Evolutionary conservation across 2,888 invertebrate genomes (phyloP), one percentile per base, ranked within the genome.

Genomic region (Diplazon laetatorius): DNA sequence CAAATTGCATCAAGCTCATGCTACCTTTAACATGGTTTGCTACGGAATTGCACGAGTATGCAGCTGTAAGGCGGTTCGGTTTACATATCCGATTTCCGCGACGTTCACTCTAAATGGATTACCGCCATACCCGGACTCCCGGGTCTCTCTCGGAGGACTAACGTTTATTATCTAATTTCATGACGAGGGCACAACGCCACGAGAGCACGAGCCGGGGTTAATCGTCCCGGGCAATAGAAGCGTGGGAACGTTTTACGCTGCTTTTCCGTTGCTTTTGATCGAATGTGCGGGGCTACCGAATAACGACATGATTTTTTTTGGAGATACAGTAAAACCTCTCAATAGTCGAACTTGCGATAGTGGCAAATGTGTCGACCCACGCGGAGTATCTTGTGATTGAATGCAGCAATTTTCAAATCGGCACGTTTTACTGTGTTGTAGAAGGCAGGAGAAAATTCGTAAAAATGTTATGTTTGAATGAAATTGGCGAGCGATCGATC

Each of bases 51-150:
- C 4, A 72, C 55, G 65, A 73, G 48, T 63, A 20, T 66, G 73
- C 73, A 73, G 73, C 73, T 73, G 73, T 65, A 20, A 50, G 62
- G 37, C 20, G 65, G 52, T 70, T 76, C 76, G 63, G 46, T 55
- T 76, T 76, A 76, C 76, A 65, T 76, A 76, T 76, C 76, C 52
- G 44, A 48, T 76, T 76, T 70, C 76, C 69, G 62, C 62, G 55
- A 63, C 76, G 69, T 70, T 76, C 76, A 76, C 70, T 62, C 70
- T 70, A 57, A 70, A 55, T 63, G 60, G 70, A 70, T 68, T 55
- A 68, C 50, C 20, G 52, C 55, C 52, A 62, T 44, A 44, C 73
- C 37, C 65, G 73, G 69, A 46, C 48, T 57, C 48, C 66, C 44
- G 18, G 52, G 55, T 39, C 50, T 42, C 73, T 50, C 66, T n/a